Evolutionary conservation across 37 sponge, comb jelly and placozoan genomes (phyloP).

Genomic region (Beroe ovata): DNA sequence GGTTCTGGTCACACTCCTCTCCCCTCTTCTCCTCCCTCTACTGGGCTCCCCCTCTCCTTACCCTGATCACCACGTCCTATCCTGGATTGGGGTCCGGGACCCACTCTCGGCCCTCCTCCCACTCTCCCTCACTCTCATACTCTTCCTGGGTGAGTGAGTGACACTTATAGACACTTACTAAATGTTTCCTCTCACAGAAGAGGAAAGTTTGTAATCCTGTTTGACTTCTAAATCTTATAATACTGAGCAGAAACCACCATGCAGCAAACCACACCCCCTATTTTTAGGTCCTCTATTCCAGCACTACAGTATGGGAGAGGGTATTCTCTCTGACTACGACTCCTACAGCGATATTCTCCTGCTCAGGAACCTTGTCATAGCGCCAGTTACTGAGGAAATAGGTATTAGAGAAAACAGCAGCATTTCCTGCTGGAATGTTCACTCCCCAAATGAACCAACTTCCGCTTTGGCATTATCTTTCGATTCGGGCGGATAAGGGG

Average conservation of each 20-base stretch:
- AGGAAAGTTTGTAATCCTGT: not conserved
- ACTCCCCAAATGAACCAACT: too few species aligned
- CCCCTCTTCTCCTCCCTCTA: not conserved
- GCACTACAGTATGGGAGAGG: not conserved
- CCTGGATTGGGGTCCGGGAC: slow-evolving; percentile 15
- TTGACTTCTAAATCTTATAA: not conserved
- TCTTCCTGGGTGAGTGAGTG: slow-evolving; percentile 17
- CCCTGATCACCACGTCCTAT: not conserved
- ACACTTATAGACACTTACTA: not conserved
- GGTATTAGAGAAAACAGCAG: not conserved
- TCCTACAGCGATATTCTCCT: slow-evolving; percentile 62
- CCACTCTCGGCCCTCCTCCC: slow-evolving; percentile 24
- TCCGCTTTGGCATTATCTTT: too few species aligned
- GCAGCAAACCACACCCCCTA: too few species aligned
- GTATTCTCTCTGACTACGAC: not conserved
- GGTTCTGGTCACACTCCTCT: slow-evolving; percentile 4
- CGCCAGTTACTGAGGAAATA: slow-evolving; percentile 88
- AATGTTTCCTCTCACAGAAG: not conserved
- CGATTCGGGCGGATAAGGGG: too few species aligned
- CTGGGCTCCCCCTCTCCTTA: not conserved
- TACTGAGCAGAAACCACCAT: too few species aligned
- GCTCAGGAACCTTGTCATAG: slow-evolving; percentile 78
- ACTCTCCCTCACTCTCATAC: slow-evolving; percentile 28
- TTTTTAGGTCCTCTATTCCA: slow-evolving; percentile 30
- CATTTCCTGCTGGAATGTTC: too few species aligned